Base-by-base conservation (phyloP, 2,797 vertebrate species). In the Neostethus bicornis region DNA sequence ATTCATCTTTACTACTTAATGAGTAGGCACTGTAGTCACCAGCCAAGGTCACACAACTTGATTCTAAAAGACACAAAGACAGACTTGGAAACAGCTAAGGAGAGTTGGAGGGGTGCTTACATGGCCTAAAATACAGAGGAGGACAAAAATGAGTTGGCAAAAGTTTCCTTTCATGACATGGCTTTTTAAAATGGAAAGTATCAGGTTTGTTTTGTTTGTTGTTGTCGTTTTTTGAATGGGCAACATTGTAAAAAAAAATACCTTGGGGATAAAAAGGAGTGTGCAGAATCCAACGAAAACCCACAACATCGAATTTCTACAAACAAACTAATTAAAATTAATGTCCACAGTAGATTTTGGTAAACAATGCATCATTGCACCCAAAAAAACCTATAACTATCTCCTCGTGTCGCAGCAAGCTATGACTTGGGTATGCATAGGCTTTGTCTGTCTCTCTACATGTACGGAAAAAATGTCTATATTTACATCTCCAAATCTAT, bases 1-100 rank as follows among this genome's bases (percentile, higher is more conserved):
- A 91, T 92, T 91, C 87, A 91, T 91, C 89, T 90, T 90, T 89
- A 89, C 85, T 83, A 86, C 88, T 87, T 91, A 91, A 92, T 90
- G 90, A 91, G 88, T 84, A 89, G 80, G 81, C 85, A 73, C 71
- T 77, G 77, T 78, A 89, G 88, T 82, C 84, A 81, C 75, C 73
- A 71, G 79, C 76, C 87, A 91, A 91, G 90, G 90, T 90, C 88
- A 87, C 66, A 61, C 81, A 82, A 87, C 77, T 61, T 70, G 79
- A 78, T 61, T 59, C 69, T 51, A 51, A 65, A 70, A 76, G 80
- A 81, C 70, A 73, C 70, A 75, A 76, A 76, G 73, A 80, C 31
- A 79, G 71, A 66, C 64, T 78, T 74, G 29, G 64, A 76, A 53
- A 83, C 68, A 78, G 77, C 38, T 42, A 49, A 24, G 28, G 24